A percentile compares a stretch with the other conserved stretches of the same genome.
phyloP scores from a whole-genome alignment of 2,797 vertebrate genomes.

The Chanos chanos region DNA sequence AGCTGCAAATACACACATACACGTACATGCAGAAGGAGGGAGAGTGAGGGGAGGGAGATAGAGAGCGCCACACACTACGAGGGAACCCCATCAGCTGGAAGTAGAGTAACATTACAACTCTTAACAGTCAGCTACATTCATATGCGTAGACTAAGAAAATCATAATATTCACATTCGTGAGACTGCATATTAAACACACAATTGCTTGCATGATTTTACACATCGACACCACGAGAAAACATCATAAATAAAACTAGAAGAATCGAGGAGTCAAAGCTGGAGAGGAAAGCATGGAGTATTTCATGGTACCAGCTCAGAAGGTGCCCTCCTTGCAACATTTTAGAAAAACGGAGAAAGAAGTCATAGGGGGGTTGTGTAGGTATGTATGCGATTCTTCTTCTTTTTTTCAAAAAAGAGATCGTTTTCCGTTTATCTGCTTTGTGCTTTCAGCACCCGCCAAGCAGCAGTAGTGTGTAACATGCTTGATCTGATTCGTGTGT shows the following conservation, averaged over 20 bases:
- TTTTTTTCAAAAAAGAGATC: background rate
- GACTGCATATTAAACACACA: constrained; percentile 29
- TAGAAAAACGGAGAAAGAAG: constrained; percentile 97
- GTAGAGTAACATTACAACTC: constrained; percentile 79
- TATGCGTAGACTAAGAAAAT: constrained; percentile 35
- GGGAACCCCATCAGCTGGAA: constrained; percentile 82
- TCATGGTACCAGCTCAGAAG: constrained; percentile 98
- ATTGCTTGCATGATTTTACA: background rate
- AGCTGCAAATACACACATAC: constrained; percentile 80
- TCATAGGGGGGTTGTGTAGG: constrained; percentile 96
- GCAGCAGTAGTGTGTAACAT: constrained; percentile 59
- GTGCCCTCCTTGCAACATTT: constrained; percentile 94
- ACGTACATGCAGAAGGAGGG: constrained; percentile 59
- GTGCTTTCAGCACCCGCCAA: constrained; percentile 45
- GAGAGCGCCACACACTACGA: constrained; percentile 74
- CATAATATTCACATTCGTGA: background rate
- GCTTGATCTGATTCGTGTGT: constrained; percentile 62
- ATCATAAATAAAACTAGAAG: constrained; percentile 24
- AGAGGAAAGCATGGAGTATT: constrained; percentile 93
- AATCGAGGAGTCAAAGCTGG: constrained; percentile 60
- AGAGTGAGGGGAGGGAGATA: constrained; percentile 52
- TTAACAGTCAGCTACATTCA: constrained; percentile 52
- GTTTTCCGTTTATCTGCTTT: constrained; percentile 21
- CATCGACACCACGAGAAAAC: background rate
- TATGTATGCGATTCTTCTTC: constrained; percentile 66